A percentile compares a stretch with the other conserved stretches of the same genome.
Conservation (phyloP, 2,888 invertebrate species). For the Perizoma affinitatum region DNA sequence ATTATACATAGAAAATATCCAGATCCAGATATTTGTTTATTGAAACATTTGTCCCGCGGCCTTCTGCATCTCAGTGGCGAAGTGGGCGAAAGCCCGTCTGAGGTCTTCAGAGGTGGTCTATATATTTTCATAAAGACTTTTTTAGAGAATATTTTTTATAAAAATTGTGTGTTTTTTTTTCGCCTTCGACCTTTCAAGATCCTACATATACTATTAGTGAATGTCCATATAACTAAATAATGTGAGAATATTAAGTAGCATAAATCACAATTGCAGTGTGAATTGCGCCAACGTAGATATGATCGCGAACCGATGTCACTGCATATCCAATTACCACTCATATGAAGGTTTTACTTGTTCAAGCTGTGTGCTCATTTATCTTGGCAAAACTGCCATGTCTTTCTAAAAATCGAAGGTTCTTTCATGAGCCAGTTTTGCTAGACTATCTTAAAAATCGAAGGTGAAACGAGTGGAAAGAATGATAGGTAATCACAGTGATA, state of each 20-base stretch:
- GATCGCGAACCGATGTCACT: conserved; percentile 33
- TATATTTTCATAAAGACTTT: too few relatives aligned
- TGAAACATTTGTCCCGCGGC: too few relatives aligned
- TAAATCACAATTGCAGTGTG: conserved; percentile 35
- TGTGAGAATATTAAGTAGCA: conserved; percentile 20
- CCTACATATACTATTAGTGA: conserved; percentile 6
- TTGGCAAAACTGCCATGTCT: not conserved
- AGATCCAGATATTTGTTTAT: too few relatives aligned
- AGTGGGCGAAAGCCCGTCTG: too few relatives aligned
- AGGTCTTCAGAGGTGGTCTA: too few relatives aligned
- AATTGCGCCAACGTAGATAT: conserved; percentile 35
- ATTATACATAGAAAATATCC: too few relatives aligned
- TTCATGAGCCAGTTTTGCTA: not conserved
- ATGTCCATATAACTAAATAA: conserved; percentile 25
- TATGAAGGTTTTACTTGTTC: conserved; percentile 17
- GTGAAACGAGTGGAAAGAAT: too few relatives aligned
- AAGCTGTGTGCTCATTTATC: conserved; percentile 13
- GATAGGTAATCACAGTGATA: too few relatives aligned
- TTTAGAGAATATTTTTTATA: too few relatives aligned
- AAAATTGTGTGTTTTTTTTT: too few relatives aligned
- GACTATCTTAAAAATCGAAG: too few relatives aligned
- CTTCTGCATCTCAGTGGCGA: too few relatives aligned
- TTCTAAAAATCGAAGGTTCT: not conserved
- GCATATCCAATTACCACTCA: conserved; percentile 28
- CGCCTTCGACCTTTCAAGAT: not conserved